phyloP scores from a whole-genome alignment of 2,113 vertebrate species.

The Myrmecophaga tridactyla region DNA sequence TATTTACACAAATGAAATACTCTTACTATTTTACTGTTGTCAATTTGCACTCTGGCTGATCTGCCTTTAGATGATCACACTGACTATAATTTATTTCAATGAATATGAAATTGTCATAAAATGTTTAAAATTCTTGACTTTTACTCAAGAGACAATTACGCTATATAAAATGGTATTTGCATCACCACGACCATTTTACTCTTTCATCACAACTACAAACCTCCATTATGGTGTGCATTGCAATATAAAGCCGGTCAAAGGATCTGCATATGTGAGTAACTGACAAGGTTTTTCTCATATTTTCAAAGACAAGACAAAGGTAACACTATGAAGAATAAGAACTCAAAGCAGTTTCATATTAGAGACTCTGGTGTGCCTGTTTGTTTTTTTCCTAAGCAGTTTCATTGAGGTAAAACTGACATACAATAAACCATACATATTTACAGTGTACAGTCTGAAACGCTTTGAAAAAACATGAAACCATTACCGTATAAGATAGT shows the following conservation, averaged over 20 bases:
- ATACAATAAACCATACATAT: neutral
- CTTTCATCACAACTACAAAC: neutral
- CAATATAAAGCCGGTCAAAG: neutral
- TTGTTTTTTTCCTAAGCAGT: neutral
- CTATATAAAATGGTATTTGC: neutral
- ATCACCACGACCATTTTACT: neutral
- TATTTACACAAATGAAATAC: neutral
- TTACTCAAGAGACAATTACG: neutral
- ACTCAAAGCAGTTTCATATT: neutral
- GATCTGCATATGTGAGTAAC: neutral
- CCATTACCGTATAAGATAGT: neutral
- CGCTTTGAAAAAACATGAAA: neutral
- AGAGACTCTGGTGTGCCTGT: neutral
- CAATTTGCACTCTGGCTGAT: neutral
- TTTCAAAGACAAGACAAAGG: neutral
- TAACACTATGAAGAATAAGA: neutral
- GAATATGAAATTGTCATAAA: neutral
- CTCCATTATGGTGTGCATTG: neutral
- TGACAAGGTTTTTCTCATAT: neutral
- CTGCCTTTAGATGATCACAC: neutral
- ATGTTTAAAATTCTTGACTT: neutral
- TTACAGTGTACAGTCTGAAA: neutral
- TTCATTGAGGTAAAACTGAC: neutral
- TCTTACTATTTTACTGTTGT: neutral
- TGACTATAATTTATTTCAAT: neutral